Percentiles rank a stretch among this genome's conserved stretches.
These are phyloP conservation scores for Dendrophyllia cribrosa DNA, from an alignment of 64 coral and sea anemone species.

Conservation along the genomic window DNA sequence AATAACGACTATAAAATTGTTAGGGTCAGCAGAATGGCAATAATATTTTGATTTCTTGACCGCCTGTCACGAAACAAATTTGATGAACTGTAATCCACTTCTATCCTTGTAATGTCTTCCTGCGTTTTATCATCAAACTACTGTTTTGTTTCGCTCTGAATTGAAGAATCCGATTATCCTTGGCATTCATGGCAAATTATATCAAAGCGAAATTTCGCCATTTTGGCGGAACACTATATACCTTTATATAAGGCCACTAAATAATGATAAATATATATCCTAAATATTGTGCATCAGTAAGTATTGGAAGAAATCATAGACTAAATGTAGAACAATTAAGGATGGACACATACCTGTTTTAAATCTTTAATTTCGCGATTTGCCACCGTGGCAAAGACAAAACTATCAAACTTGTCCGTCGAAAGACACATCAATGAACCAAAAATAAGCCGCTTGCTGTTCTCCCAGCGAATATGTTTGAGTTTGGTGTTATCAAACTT, in stretches of 20 bases:
- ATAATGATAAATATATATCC: neutral
- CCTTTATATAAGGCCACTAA: neutral
- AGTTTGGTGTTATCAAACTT: constrained; percentile 57
- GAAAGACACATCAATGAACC: constrained; percentile 75
- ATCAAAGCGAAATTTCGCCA: neutral
- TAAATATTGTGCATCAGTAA: neutral
- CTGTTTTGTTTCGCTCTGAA: no score
- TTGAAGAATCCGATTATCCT: no score
- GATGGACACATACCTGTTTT: constrained; percentile 46
- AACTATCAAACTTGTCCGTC: constrained; percentile 63
- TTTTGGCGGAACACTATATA: neutral
- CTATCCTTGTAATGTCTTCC: no score
- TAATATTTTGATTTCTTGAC: no score
- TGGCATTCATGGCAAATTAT: neutral
- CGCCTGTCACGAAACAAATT: no score
- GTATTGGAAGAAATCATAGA: neutral
- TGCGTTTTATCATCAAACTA: no score
- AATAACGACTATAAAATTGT: no score
- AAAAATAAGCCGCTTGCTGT: constrained; percentile 78
- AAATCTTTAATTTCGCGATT: constrained; percentile 67
- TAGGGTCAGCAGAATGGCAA: no score
- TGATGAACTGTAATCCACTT: no score
- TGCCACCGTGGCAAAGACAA: constrained; percentile 64
- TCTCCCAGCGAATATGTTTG: constrained; percentile 56
- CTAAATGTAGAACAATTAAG: neutral